Conservation (phyloP, 2,797 vertebrate genomes). For the Hydrolagus colliei region DNA sequence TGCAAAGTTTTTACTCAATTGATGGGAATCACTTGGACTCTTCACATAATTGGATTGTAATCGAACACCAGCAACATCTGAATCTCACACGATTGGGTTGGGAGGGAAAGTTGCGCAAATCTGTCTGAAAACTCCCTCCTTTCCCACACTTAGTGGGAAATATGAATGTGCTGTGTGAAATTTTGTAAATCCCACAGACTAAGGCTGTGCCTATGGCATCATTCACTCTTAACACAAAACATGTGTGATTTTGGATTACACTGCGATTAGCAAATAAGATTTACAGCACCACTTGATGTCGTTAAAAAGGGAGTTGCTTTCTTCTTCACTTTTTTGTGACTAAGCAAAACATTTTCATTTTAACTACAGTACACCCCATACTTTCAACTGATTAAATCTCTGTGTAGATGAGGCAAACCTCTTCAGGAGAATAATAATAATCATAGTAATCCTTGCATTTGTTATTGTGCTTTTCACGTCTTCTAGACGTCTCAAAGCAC, state of each 20-base stretch:
- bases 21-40: neutral
- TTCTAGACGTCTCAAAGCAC: no score
- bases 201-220: neutral
- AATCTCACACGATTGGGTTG: neutral
- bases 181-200: neutral
- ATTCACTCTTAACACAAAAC: neutral
- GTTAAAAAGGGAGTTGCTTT: neutral
- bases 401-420: no score
- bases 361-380: no score
- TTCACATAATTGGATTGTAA: neutral
- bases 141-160: no score
- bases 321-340: no score
- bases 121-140: neutral
- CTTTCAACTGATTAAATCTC: no score
- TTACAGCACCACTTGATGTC: neutral
- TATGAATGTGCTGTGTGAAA: neutral
- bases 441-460: no score
- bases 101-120: neutral
- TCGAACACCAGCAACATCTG: neutral
- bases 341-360: no score
- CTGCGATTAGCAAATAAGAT: neutral
- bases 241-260: neutral
- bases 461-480: no score
- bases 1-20: no score
- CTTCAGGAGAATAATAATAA: no score